These are phyloP conservation scores for Tachysurus vachellii DNA, from an alignment of 2,113 vertebrate genomes.

Conservation along the genomic window DNA sequence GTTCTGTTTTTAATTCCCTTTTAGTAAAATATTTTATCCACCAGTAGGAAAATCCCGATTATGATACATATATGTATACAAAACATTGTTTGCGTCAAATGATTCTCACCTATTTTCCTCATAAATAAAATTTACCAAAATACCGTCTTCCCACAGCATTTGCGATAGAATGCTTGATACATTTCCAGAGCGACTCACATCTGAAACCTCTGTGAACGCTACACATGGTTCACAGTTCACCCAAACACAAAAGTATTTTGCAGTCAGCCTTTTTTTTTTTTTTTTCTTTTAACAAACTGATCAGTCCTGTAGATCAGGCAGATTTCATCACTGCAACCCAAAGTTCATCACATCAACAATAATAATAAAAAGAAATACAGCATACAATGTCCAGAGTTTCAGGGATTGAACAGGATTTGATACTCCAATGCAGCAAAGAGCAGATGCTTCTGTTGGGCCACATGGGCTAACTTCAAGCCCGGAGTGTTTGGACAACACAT, in stretches of 20 bases:
- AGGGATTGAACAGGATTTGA: conserved; percentile 35
- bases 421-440: conserved; percentile 49
- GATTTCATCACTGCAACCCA: conserved; percentile 12
- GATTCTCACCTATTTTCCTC: conserved; percentile 10
- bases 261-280: background rate
- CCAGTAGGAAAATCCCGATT: conserved; percentile 19
- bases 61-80: background rate
- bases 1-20: background rate
- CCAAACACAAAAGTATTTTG: background rate
- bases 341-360: conserved; percentile 43
- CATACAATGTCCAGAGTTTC: conserved; percentile 15
- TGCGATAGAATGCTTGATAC: conserved; percentile 1
- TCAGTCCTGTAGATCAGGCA: background rate
- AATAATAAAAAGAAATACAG: conserved; percentile 15
- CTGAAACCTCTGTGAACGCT: background rate
- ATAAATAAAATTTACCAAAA: background rate
- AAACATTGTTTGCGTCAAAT: conserved; percentile 6
- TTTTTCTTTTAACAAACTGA: background rate
- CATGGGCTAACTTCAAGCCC: conserved; percentile 39
- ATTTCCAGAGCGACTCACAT: background rate
- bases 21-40: conserved; percentile 14
- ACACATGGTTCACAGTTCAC: background rate
- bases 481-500: conserved; percentile 27
- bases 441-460: conserved; percentile 50
- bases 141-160: conserved; percentile 25